Conservation (phyloP, 1,140 invertebrate genomes). For the Drosophila nasuta region DNA sequence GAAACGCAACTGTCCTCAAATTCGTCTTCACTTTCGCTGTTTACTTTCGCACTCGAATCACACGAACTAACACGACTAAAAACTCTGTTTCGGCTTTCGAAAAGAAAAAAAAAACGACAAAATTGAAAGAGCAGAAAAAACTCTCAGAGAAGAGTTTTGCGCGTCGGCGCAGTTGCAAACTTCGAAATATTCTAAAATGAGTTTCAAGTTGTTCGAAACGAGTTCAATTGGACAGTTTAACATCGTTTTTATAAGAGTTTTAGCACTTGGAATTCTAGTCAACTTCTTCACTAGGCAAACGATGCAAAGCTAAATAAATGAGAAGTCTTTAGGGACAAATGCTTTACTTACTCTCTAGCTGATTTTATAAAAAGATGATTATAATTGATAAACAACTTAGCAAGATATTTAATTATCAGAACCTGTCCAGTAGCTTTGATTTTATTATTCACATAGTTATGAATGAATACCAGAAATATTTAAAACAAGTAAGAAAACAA, state of each 20-base stretch:
- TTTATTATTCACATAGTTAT: too few relatives aligned
- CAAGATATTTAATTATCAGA: too few relatives aligned
- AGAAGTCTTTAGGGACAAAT: background rate
- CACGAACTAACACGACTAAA: constrained; percentile 10
- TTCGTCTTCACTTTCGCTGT: constrained; percentile 31
- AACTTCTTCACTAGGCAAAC: background rate
- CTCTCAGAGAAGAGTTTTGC: background rate
- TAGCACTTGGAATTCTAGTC: background rate
- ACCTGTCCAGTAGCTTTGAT: too few relatives aligned
- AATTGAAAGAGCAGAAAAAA: constrained; percentile 1
- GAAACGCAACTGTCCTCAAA: constrained; percentile 59
- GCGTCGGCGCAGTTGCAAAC: constrained; percentile 25
- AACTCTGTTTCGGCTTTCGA: constrained; percentile 16
- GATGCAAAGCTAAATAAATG: background rate
- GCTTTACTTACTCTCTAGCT: background rate
- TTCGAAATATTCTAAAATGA: constrained; percentile 21
- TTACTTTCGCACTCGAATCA: constrained; percentile 43
- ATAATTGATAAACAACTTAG: too few relatives aligned
- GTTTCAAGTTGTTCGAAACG: constrained; percentile 2
- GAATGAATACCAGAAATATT: too few relatives aligned
- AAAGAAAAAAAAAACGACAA: background rate
- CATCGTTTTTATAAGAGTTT: constrained; percentile 15
- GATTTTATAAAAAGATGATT: background rate
- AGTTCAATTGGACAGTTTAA: constrained; percentile 11
- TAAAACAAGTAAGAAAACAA: too few relatives aligned